Conservation (phyloP, 92 coral and sea anemone species). For the Hydrozoanthus gracilis region DNA sequence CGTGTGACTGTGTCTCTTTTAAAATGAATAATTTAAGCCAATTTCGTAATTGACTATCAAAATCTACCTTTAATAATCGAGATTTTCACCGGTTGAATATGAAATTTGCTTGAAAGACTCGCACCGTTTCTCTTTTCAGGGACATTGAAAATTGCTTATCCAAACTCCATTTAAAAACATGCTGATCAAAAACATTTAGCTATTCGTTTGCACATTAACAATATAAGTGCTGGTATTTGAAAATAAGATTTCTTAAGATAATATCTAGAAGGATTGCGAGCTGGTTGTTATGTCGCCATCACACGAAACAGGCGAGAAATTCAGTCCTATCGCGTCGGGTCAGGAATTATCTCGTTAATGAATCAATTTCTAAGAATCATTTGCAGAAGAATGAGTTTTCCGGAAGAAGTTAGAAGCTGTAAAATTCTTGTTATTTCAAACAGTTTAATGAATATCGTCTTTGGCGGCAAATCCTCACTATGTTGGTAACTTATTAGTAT, state of each 20-base stretch:
- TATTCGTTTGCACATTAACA: background rate
- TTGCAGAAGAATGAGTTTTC: background rate
- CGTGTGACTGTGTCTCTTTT: background rate
- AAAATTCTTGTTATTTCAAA: background rate
- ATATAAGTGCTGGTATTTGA: constrained; percentile 10
- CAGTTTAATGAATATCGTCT: background rate
- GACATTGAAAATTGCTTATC: background rate
- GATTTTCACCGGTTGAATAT: constrained; percentile 6
- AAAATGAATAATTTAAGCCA: constrained; percentile 37
- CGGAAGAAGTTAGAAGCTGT: background rate
- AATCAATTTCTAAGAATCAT: background rate
- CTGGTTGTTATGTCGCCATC: background rate
- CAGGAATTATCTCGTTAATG: background rate
- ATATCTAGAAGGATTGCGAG: background rate
- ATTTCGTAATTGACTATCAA: constrained; percentile 21
- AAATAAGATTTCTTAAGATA: constrained; percentile 8
- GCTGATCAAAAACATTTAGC: background rate
- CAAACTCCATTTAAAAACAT: background rate
- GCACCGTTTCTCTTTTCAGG: background rate
- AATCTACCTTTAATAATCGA: constrained; percentile 20
- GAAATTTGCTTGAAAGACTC: background rate
- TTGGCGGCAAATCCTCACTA: constrained; percentile 26
- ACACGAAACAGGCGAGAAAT: background rate
- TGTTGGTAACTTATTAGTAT: background rate
- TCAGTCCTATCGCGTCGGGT: background rate